Evolutionary conservation across 2,888 invertebrate species (phyloP).

Genomic region (Luperina nickerlii): DNA sequence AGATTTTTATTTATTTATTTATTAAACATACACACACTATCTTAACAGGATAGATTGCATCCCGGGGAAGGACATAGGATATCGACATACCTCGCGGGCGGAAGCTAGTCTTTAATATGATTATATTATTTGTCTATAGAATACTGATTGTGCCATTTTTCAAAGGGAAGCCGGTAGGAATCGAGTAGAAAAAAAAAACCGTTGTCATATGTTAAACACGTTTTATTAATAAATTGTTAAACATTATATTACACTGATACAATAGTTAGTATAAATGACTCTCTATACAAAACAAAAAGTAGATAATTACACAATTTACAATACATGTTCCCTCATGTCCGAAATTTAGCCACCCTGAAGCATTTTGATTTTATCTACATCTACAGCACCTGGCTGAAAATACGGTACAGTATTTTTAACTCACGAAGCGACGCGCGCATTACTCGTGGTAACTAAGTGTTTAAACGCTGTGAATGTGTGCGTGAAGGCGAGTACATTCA

Average conservation of each 20-base stretch:
- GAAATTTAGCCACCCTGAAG: constrained; percentile 54
- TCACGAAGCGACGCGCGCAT: background rate
- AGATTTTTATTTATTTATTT: too few species aligned
- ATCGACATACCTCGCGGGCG: too few species aligned
- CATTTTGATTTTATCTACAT: constrained; percentile 30
- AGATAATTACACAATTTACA: constrained; percentile 81
- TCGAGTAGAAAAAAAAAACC: constrained; percentile 19
- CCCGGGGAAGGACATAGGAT: too few species aligned
- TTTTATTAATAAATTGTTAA: constrained; percentile 84
- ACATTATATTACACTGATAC: constrained; percentile 82
- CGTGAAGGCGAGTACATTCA: background rate
- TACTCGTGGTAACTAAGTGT: background rate
- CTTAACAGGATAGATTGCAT: too few species aligned
- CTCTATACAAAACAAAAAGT: constrained; percentile 85
- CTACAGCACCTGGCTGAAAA: background rate
- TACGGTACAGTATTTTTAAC: background rate
- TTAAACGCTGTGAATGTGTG: background rate
- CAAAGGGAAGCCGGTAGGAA: too few species aligned
- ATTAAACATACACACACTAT: too few species aligned
- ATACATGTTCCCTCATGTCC: constrained; percentile 46
- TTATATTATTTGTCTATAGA: too few species aligned
- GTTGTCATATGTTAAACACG: constrained; percentile 72
- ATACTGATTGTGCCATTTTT: too few species aligned
- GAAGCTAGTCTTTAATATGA: too few species aligned
- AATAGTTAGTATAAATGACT: constrained; percentile 81